These are phyloP conservation scores for Limnephilus auricula DNA, from an alignment of 2,888 invertebrate genomes.

Conservation along the genomic window DNA sequence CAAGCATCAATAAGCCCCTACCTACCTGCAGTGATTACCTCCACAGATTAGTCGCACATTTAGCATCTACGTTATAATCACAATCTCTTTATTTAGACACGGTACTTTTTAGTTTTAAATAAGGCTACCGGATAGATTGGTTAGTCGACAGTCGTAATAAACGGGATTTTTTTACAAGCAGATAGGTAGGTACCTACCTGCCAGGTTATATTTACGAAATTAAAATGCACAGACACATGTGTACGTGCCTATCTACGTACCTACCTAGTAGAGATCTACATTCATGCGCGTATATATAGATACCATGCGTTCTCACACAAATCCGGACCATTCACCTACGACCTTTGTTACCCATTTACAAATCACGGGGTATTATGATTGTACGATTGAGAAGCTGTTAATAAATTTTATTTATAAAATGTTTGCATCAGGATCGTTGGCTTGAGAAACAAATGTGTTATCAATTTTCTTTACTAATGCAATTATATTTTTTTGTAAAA, in stretches of 20 bases:
- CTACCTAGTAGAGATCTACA: too few species aligned
- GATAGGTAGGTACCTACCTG: background rate
- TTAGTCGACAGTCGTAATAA: background rate
- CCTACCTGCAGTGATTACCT: conserved; percentile 25
- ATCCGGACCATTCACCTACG: background rate
- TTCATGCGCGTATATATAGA: too few species aligned
- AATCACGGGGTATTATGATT: too few species aligned
- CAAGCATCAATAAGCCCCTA: background rate
- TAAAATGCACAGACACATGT: background rate
- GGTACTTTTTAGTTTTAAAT: conserved; percentile 6
- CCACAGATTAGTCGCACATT: conserved; percentile 26
- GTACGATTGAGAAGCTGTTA: too few species aligned
- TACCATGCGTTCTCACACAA: background rate
- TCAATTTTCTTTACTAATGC: too few species aligned
- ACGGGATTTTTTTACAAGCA: background rate
- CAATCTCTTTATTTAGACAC: conserved; percentile 1
- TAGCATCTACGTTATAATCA: conserved; percentile 38
- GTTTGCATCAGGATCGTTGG: too few species aligned
- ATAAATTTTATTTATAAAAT: too few species aligned
- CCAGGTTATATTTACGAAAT: background rate
- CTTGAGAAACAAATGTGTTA: too few species aligned
- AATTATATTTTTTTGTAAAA: too few species aligned
- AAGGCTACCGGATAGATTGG: conserved; percentile 18
- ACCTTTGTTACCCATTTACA: too few species aligned
- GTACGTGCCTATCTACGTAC: too few species aligned